Percentiles rank a stretch among this genome's conserved stretches.
Evolutionary conservation across 1,140 invertebrate genomes (phyloP).

Genomic region (Elysia chlorotica): DNA sequence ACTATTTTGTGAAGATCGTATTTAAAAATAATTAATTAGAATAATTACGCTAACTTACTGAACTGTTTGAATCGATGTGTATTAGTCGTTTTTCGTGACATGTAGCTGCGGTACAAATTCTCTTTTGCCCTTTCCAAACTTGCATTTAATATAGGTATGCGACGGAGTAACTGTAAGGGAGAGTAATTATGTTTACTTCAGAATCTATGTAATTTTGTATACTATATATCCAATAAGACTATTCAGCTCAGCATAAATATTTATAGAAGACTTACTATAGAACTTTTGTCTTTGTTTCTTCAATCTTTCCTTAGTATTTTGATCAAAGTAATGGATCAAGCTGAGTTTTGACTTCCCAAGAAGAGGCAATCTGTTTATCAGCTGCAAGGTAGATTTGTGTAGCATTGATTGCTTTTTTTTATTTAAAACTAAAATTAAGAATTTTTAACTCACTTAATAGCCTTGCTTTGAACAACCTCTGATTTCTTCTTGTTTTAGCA

Average conservation of each 20-base stretch:
- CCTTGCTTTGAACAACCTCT: background rate
- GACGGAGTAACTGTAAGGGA: slow-evolving; percentile 3
- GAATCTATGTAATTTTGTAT: too few relatives aligned
- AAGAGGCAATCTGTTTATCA: background rate
- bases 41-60: background rate
- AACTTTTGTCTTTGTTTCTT: background rate
- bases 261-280: background rate
- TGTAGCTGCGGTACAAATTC: background rate
- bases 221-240: too few relatives aligned
- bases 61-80: background rate
- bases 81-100: background rate
- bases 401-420: too few relatives aligned
- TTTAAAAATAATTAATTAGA: background rate
- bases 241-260: too few relatives aligned
- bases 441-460: too few relatives aligned
- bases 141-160: background rate
- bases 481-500: background rate
- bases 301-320: slow-evolving; percentile 3
- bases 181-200: too few relatives aligned
- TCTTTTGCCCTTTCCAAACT: background rate
- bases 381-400: background rate
- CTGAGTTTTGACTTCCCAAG: background rate
- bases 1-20: too few relatives aligned
- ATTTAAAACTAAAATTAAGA: too few relatives aligned
- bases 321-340: background rate